Evolutionary conservation across 2,797 vertebrate genomes (phyloP), one percentile per base, ranked within the genome.

Genomic region (Philypnodon macrostomus): DNA sequence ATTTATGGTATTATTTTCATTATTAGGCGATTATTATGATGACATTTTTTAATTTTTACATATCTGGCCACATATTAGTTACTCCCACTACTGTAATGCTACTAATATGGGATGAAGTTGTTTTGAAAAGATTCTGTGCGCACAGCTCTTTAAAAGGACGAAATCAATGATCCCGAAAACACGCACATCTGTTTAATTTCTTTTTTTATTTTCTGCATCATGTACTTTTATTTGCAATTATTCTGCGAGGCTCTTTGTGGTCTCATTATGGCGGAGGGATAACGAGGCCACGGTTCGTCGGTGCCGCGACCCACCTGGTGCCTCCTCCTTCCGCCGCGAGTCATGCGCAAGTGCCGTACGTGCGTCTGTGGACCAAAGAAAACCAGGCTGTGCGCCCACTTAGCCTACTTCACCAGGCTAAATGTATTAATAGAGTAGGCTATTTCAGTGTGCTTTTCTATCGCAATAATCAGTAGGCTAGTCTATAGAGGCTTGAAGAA

Each of bases 131-230:
- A 10, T 42, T 62, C 77, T 83, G 56, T 55, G 61, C 72, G 61
- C 72, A 86, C 81, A 79, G 86, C 83, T 42, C 63, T 85, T 86
- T 77, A 71, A 88, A 89, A 91, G 91, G 91, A 91, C 89, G 71
- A 89, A 88, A 81, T 81, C 92, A 93, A 90, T 89, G 91, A 93
- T 93, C 92, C 93, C 74, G 89, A 90, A 92, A 92, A 89, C 89
- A 84, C 86, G 87, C 91, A 88, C 93, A 93, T 93, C 93, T 95
- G 93, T 91, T 91, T 93, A 92, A 93, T 94, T 91, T 89, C 88
- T 87, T 90, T 89, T 92, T 87, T 92, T 93, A 93, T 94, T 95
- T 95, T 95, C 93, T 93, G 93, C 92, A 90, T 93, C 92, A 89
- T 89, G 88, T 93, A 90, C 69, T 94, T 95, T 95, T 95, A 95